Percentiles rank a stretch among this genome's conserved stretches.
phyloP scores from a whole-genome alignment of 2,888 invertebrate species.

The Timandra comae region DNA sequence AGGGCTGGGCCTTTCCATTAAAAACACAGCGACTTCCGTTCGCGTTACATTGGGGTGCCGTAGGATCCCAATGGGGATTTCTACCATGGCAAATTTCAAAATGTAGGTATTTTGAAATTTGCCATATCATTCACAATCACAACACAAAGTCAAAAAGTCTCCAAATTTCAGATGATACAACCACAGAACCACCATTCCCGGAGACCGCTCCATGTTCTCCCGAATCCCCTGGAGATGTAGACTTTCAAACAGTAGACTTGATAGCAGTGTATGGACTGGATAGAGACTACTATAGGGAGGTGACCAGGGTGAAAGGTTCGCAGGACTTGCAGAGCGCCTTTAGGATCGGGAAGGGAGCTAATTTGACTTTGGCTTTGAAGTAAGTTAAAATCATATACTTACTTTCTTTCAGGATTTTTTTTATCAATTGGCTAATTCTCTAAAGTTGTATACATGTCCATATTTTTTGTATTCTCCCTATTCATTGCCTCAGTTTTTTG shows the following conservation, averaged over 20 bases:
- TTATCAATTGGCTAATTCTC: too few species aligned
- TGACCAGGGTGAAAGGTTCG: conserved; percentile 84
- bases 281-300: conserved; percentile 78
- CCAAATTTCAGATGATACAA: conserved; percentile 33
- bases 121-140: too few species aligned
- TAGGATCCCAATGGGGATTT: too few species aligned
- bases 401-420: too few species aligned
- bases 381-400: conserved; percentile 49
- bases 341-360: conserved; percentile 83
- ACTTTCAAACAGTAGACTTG: conserved; percentile 88
- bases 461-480: too few species aligned
- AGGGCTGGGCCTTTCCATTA: too few species aligned
- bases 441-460: too few species aligned
- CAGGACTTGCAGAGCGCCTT: conserved; percentile 88
- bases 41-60: too few species aligned
- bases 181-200: conserved; percentile 32
- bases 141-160: conserved; percentile 2
- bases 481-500: too few species aligned
- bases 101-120: too few species aligned
- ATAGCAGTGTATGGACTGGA: conserved; percentile 86
- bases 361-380: conserved; percentile 85
- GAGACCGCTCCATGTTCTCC: conserved; percentile 43
- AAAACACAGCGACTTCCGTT: too few species aligned
- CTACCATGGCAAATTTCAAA: too few species aligned
- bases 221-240: conserved; percentile 81